Conservation (phyloP, 2,113 vertebrate species). For the Cervus canadensis region DNA sequence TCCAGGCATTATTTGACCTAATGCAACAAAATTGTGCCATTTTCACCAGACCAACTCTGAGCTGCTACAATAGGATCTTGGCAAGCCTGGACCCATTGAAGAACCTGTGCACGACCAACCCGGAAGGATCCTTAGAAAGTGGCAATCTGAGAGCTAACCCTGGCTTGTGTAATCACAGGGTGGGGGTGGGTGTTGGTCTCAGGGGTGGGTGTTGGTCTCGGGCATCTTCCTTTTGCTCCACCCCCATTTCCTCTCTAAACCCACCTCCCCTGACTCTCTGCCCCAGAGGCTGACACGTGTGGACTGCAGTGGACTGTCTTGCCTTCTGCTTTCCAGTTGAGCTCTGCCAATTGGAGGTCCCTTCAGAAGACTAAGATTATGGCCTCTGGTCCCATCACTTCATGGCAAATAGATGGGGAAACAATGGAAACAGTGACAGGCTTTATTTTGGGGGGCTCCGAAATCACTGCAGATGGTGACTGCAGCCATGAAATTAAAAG, state of each 20-base stretch:
- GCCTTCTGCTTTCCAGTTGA: background rate
- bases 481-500: no score
- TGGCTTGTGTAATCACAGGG: no score
- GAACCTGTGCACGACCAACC: background rate
- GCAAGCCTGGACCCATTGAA: fast-evolving
- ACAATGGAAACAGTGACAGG: no score
- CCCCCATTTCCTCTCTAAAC: background rate
- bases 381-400: background rate
- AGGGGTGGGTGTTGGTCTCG: fast-evolving
- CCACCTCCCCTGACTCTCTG: background rate
- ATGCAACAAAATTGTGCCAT: fast-evolving
- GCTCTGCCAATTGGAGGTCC: background rate
- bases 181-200: fast-evolving
- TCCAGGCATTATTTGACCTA: background rate
- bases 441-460: no score
- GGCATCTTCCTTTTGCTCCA: background rate
- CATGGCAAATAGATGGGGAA: no score
- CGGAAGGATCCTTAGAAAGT: background rate
- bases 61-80: background rate
- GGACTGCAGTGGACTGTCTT: no score
- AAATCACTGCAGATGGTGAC: no score
- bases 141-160: background rate
- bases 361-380: background rate
- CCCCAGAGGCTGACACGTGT: fast-evolving
- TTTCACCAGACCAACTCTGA: background rate